phyloP scores from a whole-genome alignment of 2,113 vertebrate species.

The Actinemys pallida region DNA sequence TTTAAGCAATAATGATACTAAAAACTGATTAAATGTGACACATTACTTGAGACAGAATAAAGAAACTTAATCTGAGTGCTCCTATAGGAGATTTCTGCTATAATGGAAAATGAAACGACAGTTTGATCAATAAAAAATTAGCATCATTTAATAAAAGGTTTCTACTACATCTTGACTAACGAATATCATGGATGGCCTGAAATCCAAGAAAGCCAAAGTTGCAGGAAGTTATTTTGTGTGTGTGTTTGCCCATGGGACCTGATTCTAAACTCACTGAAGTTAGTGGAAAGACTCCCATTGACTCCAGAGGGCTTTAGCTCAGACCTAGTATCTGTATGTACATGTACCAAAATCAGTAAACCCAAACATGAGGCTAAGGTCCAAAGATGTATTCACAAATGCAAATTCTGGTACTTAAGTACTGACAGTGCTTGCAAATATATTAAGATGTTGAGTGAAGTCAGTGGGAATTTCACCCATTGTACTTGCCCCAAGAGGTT shows the following conservation, averaged over 20 bases:
- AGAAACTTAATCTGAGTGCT: conserved; percentile 68
- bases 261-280: not conserved
- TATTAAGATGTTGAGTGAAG: not conserved
- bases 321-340: not conserved
- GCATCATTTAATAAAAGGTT: conserved; percentile 80
- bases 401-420: fast-evolving
- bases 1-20: conserved; percentile 72
- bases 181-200: conserved; percentile 36
- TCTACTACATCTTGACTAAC: conserved; percentile 69
- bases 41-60: conserved; percentile 74
- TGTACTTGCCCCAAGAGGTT: not conserved
- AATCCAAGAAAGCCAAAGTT: conserved; percentile 21
- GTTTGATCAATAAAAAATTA: conserved; percentile 85
- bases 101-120: conserved; percentile 81
- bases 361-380: not conserved
- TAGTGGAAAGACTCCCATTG: not conserved
- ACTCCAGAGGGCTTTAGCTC: not conserved
- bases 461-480: not conserved
- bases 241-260: not conserved
- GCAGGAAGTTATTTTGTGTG: not conserved
- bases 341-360: not conserved
- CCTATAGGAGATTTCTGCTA: conserved; percentile 76
- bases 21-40: conserved; percentile 82
- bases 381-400: fast-evolving
- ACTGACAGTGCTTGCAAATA: not conserved